Percentiles rank a stretch among this genome's conserved stretches.
phyloP scores from a whole-genome alignment of 1,140 invertebrate genomes.

The Helicoverpa armigera region DNA sequence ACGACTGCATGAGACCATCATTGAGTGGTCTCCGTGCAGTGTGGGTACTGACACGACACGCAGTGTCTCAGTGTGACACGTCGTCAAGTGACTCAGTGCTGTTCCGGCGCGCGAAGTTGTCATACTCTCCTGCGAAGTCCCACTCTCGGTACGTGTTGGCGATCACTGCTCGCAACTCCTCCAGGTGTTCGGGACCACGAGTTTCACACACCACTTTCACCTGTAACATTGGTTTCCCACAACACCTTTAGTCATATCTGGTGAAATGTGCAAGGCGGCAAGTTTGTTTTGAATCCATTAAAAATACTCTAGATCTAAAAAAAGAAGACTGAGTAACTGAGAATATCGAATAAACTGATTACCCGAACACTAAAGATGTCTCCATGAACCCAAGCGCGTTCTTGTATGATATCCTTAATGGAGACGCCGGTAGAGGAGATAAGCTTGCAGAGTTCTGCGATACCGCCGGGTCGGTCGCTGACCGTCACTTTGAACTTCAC shows the following conservation, averaged over 20 bases:
- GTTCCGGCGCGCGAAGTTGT: constrained; percentile 53
- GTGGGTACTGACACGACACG: neutral
- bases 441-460: constrained; percentile 93
- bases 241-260: neutral
- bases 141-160: constrained; percentile 74
- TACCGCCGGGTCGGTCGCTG: constrained; percentile 94
- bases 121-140: constrained; percentile 72
- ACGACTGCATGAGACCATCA: neutral
- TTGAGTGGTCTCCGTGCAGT: neutral
- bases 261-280: no score
- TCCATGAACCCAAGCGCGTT: constrained; percentile 95
- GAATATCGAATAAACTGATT: constrained; percentile 53
- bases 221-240: constrained; percentile 66
- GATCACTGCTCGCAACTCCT: constrained; percentile 86
- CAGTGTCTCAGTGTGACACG: constrained; percentile 64
- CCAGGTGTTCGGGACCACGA: constrained; percentile 91
- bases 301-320: neutral
- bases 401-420: constrained; percentile 98
- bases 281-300: no score
- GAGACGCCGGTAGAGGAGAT: constrained; percentile 93
- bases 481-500: constrained; percentile 95
- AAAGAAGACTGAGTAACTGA: neutral
- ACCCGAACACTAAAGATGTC: constrained; percentile 95
- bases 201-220: constrained; percentile 95
- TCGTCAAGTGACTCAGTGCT: constrained; percentile 69